These are phyloP conservation scores for cattle (Bos taurus) DNA, from an alignment of 2,113 vertebrate species.

Conservation along the genomic window DNA sequence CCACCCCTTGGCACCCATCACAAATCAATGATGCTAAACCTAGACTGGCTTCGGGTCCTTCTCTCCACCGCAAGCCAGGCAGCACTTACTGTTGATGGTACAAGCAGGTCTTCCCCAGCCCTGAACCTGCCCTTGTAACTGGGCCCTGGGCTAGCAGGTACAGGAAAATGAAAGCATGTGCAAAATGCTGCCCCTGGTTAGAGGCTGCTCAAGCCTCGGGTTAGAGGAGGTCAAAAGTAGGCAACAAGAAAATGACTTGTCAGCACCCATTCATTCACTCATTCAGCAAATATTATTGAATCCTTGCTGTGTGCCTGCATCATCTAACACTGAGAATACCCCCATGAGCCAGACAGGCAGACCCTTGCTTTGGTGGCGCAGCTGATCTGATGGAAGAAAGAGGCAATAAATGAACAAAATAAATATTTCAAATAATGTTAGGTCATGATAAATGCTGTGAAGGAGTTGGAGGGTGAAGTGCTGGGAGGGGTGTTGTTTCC, in stretches of 20 bases:
- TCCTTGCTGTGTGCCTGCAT: background rate
- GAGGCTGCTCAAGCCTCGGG: background rate
- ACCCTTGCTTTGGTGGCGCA: background rate
- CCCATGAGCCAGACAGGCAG: background rate
- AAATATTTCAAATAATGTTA: background rate
- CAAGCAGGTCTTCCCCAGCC: background rate
- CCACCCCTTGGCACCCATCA: background rate
- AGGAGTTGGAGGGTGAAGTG: no score
- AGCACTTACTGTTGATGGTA: accelerated
- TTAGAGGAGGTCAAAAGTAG: background rate
- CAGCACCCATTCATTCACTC: background rate
- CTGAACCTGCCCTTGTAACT: background rate
- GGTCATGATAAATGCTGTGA: background rate
- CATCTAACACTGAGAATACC: background rate
- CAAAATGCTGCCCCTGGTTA: background rate
- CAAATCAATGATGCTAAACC: background rate
- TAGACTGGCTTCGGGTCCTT: background rate
- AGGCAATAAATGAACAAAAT: background rate
- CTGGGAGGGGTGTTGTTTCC: no score
- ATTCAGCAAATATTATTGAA: background rate
- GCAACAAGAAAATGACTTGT: background rate
- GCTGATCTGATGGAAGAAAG: background rate
- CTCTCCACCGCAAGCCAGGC: accelerated
- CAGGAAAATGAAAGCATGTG: background rate
- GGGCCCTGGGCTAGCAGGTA: background rate